Evolutionary conservation across 2,113 vertebrate species (phyloP).

Genomic region (Cisticola juncidis): DNA sequence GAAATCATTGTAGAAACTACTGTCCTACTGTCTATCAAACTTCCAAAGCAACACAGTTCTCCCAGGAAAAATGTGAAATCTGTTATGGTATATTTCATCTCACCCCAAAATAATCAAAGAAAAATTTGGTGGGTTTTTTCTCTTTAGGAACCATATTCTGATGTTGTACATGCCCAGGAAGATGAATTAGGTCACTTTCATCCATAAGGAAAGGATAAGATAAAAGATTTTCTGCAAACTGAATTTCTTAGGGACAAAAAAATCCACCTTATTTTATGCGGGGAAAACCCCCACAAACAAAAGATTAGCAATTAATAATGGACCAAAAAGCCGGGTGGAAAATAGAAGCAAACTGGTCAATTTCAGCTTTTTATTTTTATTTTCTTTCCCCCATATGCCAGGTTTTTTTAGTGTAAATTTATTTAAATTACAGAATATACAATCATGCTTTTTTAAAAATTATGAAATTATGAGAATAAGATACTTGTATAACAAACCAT

Average conservation of each 20-base stretch:
- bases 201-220: neutral
- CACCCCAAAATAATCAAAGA: neutral
- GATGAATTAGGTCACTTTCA: neutral
- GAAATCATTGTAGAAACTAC: neutral
- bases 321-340: neutral
- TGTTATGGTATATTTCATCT: neutral
- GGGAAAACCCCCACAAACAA: rapidly evolving
- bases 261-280: neutral
- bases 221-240: neutral
- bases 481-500: neutral
- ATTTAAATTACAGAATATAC: neutral
- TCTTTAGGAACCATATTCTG: neutral
- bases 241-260: neutral
- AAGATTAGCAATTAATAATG: neutral
- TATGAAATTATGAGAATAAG: neutral
- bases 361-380: neutral
- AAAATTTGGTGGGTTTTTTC: rapidly evolving
- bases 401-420: neutral
- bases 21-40: neutral
- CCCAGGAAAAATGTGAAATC: neutral
- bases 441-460: neutral
- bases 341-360: neutral
- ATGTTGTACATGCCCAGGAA: rapidly evolving
- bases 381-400: neutral
- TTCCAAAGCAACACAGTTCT: neutral